Percentiles rank a stretch among this genome's conserved stretches.
These are phyloP conservation scores for Apamea epomidion DNA, from an alignment of 2,888 invertebrate genomes.

Conservation along the genomic window DNA sequence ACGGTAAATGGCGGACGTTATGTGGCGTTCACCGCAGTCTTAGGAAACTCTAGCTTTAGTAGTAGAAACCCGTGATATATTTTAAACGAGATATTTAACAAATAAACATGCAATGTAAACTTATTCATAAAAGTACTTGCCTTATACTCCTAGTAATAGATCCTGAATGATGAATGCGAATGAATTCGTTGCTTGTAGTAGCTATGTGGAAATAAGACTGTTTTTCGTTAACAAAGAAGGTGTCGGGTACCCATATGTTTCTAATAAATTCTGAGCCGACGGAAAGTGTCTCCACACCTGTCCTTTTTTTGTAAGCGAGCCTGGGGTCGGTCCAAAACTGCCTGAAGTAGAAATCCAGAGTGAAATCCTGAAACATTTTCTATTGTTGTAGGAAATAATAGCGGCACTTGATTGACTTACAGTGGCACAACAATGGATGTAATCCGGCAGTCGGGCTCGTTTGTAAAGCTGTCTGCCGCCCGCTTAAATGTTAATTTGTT, in stretches of 20 bases:
- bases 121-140: conserved; percentile 87
- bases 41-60: background rate
- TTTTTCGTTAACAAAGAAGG: conserved; percentile 99
- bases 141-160: conserved; percentile 98
- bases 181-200: conserved; percentile 99
- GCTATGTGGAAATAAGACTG: conserved; percentile 99
- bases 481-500: conserved; percentile 55
- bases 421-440: conserved; percentile 62
- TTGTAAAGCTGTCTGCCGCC: conserved; percentile 42
- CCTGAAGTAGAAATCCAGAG: conserved; percentile 99
- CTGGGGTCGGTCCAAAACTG: conserved; percentile 99
- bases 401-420: conserved; percentile 53
- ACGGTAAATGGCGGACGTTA: background rate
- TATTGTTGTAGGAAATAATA: conserved; percentile 58
- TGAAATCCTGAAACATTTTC: conserved; percentile 94
- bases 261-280: conserved; percentile 98
- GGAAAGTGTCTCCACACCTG: conserved; percentile 96
- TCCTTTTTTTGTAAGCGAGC: conserved; percentile 96
- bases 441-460: conserved; percentile 48
- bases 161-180: conserved; percentile 98
- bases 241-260: conserved; percentile 99
- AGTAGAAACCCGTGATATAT: background rate
- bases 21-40: background rate
- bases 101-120: conserved; percentile 9
- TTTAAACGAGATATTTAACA: background rate